Base-by-base conservation (phyloP, 2,888 invertebrate genomes). In the Deilephila elpenor region DNA sequence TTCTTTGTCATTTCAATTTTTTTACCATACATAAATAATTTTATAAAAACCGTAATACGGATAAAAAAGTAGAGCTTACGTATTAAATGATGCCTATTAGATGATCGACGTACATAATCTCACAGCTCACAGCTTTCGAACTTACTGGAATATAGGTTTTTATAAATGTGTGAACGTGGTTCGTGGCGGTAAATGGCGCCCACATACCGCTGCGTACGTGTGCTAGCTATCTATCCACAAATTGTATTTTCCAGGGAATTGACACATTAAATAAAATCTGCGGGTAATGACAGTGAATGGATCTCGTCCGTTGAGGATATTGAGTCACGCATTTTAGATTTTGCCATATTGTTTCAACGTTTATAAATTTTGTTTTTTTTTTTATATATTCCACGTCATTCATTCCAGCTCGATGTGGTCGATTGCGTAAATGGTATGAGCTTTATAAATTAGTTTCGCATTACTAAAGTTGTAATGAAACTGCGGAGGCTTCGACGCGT, bases 401-500 rank as follows among this genome's bases (percentile, higher is more conserved):
- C 25, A 29, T 29, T 44, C 11, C n/a, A 1, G n/a, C 37, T 64
- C n/a, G 64, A 3, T 37, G 44, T 14, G 37, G 5, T 20, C 56
- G n/a, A 56, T 19, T 1, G n/a, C n/a, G 56, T n/a, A 17, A 56
- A 56, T 3, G 25, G 29, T 25, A 25, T 17, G 17, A 25, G 25
- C 14, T 17, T 29, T 60, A 29, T 17, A 60, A 29, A 60, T 60
- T 25, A 60, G 60, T 14, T 25, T 67, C 17, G 17, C 51, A 51
- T 67, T 67, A 67, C 67, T 1, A 51, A 51, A 25, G 25, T 51
- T 67, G 20, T 67, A 67, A 67, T 67, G 14, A 62, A 62, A 37
- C 34, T 37, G 34, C 7, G n/a, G 2, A 67, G 67, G 5, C 25
- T 6, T 51, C 20, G 17, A 56, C n/a, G 20, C 67, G 17, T 25